Base-by-base conservation (phyloP, 37 sponge, comb jelly and placozoan genomes). In the Cliona cf. orientalis region DNA sequence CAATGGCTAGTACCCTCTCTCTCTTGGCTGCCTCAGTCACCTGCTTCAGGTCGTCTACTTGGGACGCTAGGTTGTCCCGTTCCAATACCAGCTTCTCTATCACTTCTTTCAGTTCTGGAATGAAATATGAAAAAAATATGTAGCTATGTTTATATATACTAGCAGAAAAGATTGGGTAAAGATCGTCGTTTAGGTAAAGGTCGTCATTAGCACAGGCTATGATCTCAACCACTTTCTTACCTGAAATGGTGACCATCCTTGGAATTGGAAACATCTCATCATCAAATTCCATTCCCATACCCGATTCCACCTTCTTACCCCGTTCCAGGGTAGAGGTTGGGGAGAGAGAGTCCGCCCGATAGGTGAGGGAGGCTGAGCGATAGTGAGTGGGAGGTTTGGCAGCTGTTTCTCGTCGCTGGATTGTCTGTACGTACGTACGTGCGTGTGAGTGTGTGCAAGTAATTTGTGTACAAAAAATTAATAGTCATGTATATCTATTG, bases 1-100 rank as follows among this genome's bases (percentile, higher is more conserved):
- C 87, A 28, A 87, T 87, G 46, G 87, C 87, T 42, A 87, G 43
- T 37, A 87, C 75, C 12, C 87, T 72, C 42, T 87, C 87, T 64
- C 87, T 60, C 67, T 80, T 79, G 0, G 87, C 87, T 21, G 81
- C 87, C 36, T 87, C 87, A 0, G 80, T 73, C 28, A 80, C 64
- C 60, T 66, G 72, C 60, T 74, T 66, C 59, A 74, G 36, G 75
- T 80, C 75, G 42, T 80, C 80, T 66, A 79, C 37, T 5, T 74
- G 43, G 22, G 72, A 71, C 4, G 37, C n/a, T 1, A 77, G 72
- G 14, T 43, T 23, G 32, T 71, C 71, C 0, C 86, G 58, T 32
- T 86, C 86, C 46, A 5, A 14, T 14, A 81, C 12, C 63, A 80
- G 43, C 72, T 46, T 72, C 49, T 72, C 64, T 11, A 82, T 42